These are phyloP conservation scores for Salvelinus namaycush DNA, from an alignment of 2,113 vertebrate species.

Conservation along the genomic window DNA sequence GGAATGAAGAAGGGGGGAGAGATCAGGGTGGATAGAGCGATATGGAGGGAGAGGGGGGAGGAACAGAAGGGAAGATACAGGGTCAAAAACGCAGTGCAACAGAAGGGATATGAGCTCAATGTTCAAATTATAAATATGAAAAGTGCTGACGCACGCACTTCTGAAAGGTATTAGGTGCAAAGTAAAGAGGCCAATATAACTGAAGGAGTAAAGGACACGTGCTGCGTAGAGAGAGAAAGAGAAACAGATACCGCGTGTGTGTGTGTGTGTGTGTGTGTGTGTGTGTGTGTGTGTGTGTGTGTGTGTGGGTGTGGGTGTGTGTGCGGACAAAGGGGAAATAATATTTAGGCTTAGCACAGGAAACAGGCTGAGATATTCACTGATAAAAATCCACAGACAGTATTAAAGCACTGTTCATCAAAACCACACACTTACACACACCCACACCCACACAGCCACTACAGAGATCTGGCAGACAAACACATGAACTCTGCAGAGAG, in stretches of 20 bases:
- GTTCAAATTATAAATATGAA: slow-evolving; percentile 37
- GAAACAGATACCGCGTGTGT: not conserved
- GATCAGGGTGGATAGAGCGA: not conserved
- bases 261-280: no score
- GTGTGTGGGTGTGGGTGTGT: slow-evolving; percentile 20
- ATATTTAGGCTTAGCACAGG: slow-evolving; percentile 44
- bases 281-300: not conserved
- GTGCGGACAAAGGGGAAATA: slow-evolving; percentile 35
- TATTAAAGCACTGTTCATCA: slow-evolving; percentile 23
- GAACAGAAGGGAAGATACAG: not conserved
- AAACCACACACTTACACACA: not conserved
- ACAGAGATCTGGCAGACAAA: not conserved
- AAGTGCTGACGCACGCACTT: slow-evolving; percentile 35
- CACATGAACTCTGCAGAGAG: not conserved
- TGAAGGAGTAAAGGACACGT: not conserved
- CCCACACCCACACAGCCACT: not conserved
- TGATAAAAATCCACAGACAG: slow-evolving; percentile 1
- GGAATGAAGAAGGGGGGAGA: not conserved
- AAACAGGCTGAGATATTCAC: slow-evolving; percentile 43
- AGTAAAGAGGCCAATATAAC: slow-evolving; percentile 42
- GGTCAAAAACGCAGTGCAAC: slow-evolving; percentile 34
- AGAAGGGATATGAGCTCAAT: not conserved
- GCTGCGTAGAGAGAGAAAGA: slow-evolving; percentile 3
- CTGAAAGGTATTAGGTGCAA: slow-evolving; percentile 33
- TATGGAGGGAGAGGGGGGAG: not conserved